Base-by-base conservation (phyloP, 2,113 vertebrate species). In the Aviceda subcristata region DNA sequence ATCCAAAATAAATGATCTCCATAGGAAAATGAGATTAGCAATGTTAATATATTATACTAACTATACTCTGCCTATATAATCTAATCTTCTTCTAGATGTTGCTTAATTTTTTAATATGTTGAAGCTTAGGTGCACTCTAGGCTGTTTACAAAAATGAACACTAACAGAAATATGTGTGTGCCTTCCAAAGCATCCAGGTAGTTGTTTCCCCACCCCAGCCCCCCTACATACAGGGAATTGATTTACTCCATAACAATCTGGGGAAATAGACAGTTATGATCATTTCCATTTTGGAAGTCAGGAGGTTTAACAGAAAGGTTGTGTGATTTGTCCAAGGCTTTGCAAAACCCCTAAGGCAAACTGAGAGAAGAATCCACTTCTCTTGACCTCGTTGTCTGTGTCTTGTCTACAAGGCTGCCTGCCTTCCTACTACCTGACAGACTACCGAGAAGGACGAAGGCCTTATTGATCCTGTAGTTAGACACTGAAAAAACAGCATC, bases 281-380 rank as follows among this genome's bases (percentile, higher is more conserved):
- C 34, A 72, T 92, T 92, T 94, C 63, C 53, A 84, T 81, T 94
- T 68, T 81, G 86, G 73, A 91, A 95, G 60, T 80, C 78, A 60
- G 72, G 48, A 96, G 57, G 72, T 95, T 94, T 84, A 93, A 60
- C 7, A 4, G 73, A 78, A 83, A 72, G 73, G 34, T 89, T 94
- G 69, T 92, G 79, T 91, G 95, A 91, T 96, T 96, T 96, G 97
- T 94, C 89, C 88, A 64, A 92, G 73, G 56, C 57, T 92, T 89
- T 60, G 55, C 88, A 96, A 95, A 94, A 71, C 48, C 83, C 92
- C 91, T 68, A 85, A 97, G 94, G 94, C 94, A 91, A 83, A 83
- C 78, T 86, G 88, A 86, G 93, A 60, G 87, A 85, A 88, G 62
- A 91, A 94, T 86, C 67, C 57, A n/a, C 66, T 96, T 95, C 85